Conservation (phyloP, 1,140 invertebrate genomes). For the Sycophaga agraensis region DNA sequence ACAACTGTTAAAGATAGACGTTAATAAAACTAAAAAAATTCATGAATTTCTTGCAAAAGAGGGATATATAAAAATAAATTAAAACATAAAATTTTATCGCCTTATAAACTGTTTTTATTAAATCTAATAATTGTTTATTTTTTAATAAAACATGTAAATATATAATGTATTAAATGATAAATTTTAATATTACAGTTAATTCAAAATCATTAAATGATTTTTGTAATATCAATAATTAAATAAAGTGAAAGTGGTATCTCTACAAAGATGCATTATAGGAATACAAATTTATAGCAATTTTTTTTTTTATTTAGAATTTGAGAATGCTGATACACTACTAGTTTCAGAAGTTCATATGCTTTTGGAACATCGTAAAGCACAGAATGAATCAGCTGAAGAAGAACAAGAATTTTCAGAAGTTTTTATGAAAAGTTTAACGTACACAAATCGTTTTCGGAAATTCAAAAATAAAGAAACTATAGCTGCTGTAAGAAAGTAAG, state of each 20-base stretch:
- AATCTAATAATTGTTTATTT: no score
- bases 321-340: conserved; percentile 95
- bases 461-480: conserved; percentile 99
- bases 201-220: no score
- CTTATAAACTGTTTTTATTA: no score
- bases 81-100: not conserved
- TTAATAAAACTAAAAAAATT: conserved; percentile 89
- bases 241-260: not conserved
- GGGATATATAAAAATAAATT: conserved; percentile 67
- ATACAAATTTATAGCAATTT: no score
- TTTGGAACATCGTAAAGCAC: conserved; percentile 93
- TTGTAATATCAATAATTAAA: no score
- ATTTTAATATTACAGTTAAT: no score
- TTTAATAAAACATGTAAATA: no score
- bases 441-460: conserved; percentile 93
- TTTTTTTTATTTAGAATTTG: conserved; percentile 77
- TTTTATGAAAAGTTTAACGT: conserved; percentile 96
- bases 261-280: not conserved
- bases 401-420: conserved; percentile 98
- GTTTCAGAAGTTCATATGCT: conserved; percentile 99
- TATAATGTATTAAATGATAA: no score
- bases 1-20: conserved; percentile 85
- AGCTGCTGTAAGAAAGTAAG: conserved; percentile 84
- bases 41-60: conserved; percentile 79
- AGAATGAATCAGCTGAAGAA: conserved; percentile 97